Evolutionary conservation across 2,888 invertebrate genomes (phyloP).

Genomic region (Philhelius pedissequus): DNA sequence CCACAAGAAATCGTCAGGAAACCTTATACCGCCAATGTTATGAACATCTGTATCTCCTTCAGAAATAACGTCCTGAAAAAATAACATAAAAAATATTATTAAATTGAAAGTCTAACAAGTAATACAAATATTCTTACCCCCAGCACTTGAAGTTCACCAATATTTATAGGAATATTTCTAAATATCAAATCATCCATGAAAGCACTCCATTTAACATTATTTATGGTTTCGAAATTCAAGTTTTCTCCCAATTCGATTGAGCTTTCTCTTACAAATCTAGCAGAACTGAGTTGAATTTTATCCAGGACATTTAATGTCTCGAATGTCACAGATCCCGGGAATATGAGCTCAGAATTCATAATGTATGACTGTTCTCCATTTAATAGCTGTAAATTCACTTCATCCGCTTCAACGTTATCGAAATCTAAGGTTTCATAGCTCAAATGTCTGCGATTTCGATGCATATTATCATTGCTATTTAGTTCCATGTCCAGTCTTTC

Average conservation of each 20-base stretch:
- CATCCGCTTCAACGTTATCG: slow-evolving; percentile 72
- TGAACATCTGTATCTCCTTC: slow-evolving; percentile 74
- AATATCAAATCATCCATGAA: slow-evolving; percentile 79
- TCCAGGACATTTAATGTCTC: slow-evolving; percentile 70
- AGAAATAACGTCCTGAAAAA: slow-evolving; percentile 77
- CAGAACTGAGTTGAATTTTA: slow-evolving; percentile 29
- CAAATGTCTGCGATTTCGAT: slow-evolving; percentile 41
- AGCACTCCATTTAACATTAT: slow-evolving; percentile 79
- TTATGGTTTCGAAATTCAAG: slow-evolving; percentile 77
- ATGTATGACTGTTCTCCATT: slow-evolving; percentile 74
- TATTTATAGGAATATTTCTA: slow-evolving; percentile 76
- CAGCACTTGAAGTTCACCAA: slow-evolving; percentile 77
- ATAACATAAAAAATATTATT: not conserved
- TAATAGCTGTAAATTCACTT: slow-evolving; percentile 73
- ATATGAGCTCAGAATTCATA: slow-evolving; percentile 71
- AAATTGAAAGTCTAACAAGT: not conserved
- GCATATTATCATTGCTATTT: not conserved
- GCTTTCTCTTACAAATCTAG: slow-evolving; percentile 45
- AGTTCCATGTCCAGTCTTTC: slow-evolving; percentile 71
- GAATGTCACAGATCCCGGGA: slow-evolving; percentile 73
- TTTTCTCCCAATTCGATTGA: slow-evolving; percentile 70
- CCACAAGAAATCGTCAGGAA: slow-evolving; percentile 80
- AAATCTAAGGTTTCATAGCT: slow-evolving; percentile 72
- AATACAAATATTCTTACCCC: slow-evolving; percentile 78
- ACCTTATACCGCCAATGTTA: slow-evolving; percentile 78